Evolutionary conservation across 2,888 invertebrate genomes (phyloP), one percentile per base, ranked within the genome.

Genomic region (Caenorhabditis auriculariae): DNA sequence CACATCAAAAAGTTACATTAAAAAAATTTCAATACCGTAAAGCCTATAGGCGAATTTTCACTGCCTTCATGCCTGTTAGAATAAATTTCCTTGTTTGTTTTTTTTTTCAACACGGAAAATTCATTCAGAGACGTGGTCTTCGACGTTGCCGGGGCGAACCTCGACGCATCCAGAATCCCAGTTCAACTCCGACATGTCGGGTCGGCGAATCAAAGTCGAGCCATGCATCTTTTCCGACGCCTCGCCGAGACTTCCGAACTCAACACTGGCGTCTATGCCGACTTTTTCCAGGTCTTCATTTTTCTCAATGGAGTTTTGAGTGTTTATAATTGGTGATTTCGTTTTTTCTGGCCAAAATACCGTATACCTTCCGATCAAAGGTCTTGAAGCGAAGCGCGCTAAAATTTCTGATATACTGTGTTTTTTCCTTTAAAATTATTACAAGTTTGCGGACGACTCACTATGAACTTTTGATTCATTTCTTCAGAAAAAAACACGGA

Each of bases 221-320:
- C 81, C 12, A 81, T 81, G 81, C 65, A 74, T 50, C 59, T 77
- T 26, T 77, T 81, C 54, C 64, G 81, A 7, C 49, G 69, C 27
- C 49, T 81, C 41, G 79, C 81, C 1, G 74, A 70, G 27, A 72
- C 76, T 6, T 71, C 72, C 43, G 60, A 70, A 38, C 50, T 81
- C 35, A 73, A 67, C 27, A 77, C 77, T 5, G 71, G 75, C 7
- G 81, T 81, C 32, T 81, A 80, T 60, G 77, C 76, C n/a, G 81
- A 81, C 48, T 81, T 81, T 67, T 81, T 81, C 60, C 71, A 72
- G 67, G 77, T 76, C 24, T n/a, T n/a, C n/a, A n/a, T n/a, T n/a
- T n/a, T n/a, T n/a, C n/a, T n/a, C n/a, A n/a, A n/a, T n/a, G n/a
- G n/a, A n/a, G n/a, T n/a, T n/a, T n/a, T n/a, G n/a, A n/a, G n/a